Base-by-base conservation (phyloP, 2,797 vertebrate genomes). In the Tarsius wallacei region DNA sequence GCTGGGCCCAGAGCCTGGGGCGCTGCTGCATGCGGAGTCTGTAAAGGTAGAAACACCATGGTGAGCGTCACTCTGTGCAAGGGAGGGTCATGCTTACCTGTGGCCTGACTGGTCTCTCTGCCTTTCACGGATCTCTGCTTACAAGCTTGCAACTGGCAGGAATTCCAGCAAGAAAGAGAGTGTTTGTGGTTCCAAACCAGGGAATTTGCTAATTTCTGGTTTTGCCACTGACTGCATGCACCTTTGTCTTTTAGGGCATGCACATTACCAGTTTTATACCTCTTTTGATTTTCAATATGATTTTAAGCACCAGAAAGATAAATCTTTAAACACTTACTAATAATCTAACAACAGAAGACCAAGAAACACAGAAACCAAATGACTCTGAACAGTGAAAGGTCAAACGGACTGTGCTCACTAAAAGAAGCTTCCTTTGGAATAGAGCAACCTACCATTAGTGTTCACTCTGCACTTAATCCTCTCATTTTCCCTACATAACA, bases 11-110 rank as follows among this genome's bases (percentile, higher is more conserved):
- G 99, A 99, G 93, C 99, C 99, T 1, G 99, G 99, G 90, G 99
- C 99, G 8, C 99, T 99, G 99, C 99, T 99, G 98, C 99, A 99
- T 17, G 99, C 99, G 0, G 99, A 99, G 94, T 99, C 99, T 99
- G 98, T 3, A 10, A 36, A 42, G n/a, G 13, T 2, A 78, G n/a
- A 87, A 31, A 47, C 17, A 36, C 2, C 24, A 8, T 0, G 0
- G 7, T 94, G 78, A 91, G 78, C 19, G 7, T 1, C 0, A 4
- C 42, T 22, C 6, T 0, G 5, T 0, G 2, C 2, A 10, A 2
- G 47, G 55, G 36, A 5, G 0, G 47, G 19, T 55, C 0, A 0
- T 1, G 19, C 77, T 24, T 4, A 12, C 64, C 49, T 47, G 26
- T 2, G 8, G 24, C 31, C n/a, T 1, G 28, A 7, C 24, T 17